phyloP scores from a whole-genome alignment of 2,797 vertebrate species.

The Lithobates sylvaticus region DNA sequence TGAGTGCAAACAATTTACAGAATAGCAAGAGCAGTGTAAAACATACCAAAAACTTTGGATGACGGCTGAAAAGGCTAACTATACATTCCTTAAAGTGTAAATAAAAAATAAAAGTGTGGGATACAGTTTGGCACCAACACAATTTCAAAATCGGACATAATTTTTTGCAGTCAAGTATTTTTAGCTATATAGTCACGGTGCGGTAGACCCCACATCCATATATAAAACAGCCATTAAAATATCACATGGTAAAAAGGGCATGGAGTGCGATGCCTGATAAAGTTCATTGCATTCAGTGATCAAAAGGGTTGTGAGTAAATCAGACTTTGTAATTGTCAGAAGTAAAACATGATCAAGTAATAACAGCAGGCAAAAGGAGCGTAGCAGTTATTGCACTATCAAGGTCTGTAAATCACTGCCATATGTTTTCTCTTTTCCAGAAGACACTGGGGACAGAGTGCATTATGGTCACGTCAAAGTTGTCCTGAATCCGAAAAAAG shows the following conservation, averaged over 20 bases:
- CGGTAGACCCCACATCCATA: neutral
- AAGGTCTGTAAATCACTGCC: constrained; percentile 2
- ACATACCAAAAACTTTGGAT: constrained; percentile 4
- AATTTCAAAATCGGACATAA: neutral
- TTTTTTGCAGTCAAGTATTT: neutral
- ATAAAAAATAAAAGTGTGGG: too few relatives aligned
- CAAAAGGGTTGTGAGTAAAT: constrained; percentile 3
- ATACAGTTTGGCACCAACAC: neutral
- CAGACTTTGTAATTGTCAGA: constrained; percentile 27
- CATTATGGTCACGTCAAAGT: constrained; percentile 3
- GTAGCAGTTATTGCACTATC: constrained; percentile 30
- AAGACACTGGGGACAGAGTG: constrained; percentile 10
- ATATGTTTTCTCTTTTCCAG: neutral
- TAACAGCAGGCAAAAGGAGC: neutral
- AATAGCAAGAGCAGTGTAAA: neutral
- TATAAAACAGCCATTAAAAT: neutral
- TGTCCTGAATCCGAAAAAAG: neutral
- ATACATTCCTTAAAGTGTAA: neutral
- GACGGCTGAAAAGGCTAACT: neutral
- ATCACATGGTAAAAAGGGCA: neutral
- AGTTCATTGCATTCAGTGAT: neutral
- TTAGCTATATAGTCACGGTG: neutral
- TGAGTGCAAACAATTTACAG: constrained; percentile 3
- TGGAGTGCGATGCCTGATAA: constrained; percentile 7
- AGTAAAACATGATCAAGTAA: neutral